phyloP scores from a whole-genome alignment of 2,797 vertebrate species.

The Monodelphis domestica region DNA sequence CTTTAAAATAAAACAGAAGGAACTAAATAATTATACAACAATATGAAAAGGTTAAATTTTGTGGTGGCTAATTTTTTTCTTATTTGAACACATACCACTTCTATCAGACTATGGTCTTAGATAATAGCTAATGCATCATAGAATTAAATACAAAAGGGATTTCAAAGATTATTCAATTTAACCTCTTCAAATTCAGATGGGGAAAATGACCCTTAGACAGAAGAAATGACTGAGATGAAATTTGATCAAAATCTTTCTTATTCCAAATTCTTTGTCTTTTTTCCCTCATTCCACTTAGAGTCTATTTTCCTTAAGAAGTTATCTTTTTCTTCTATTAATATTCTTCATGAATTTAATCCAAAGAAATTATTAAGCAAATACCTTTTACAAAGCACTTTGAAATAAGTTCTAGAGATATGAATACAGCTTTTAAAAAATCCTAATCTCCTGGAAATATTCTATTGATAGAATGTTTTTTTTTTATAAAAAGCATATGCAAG shows the following conservation, averaged over 20 bases:
- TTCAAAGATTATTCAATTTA: neutral
- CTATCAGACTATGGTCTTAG: too few relatives aligned
- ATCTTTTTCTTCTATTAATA: neutral
- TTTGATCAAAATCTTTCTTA: neutral
- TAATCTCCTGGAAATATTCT: neutral
- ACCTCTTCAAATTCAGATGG: neutral
- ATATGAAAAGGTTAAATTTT: too few relatives aligned
- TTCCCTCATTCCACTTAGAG: neutral
- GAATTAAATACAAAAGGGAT: neutral
- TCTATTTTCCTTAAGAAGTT: neutral
- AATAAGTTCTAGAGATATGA: neutral
- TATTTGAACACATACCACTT: neutral
- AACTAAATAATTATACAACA: neutral
- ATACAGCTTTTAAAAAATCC: neutral
- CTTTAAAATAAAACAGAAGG: neutral
- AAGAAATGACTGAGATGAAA: neutral
- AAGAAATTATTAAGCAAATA: neutral
- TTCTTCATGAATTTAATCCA: neutral
- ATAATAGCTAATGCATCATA: neutral
- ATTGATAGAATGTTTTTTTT: neutral
- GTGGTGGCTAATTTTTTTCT: neutral
- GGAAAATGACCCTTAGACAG: neutral
- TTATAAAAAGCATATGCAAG: neutral
- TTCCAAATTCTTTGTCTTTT: neutral
- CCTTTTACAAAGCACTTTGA: neutral